Evolutionary conservation across 2,888 invertebrate genomes (phyloP), one percentile per base, ranked within the genome.

Genomic region (Troides helena): DNA sequence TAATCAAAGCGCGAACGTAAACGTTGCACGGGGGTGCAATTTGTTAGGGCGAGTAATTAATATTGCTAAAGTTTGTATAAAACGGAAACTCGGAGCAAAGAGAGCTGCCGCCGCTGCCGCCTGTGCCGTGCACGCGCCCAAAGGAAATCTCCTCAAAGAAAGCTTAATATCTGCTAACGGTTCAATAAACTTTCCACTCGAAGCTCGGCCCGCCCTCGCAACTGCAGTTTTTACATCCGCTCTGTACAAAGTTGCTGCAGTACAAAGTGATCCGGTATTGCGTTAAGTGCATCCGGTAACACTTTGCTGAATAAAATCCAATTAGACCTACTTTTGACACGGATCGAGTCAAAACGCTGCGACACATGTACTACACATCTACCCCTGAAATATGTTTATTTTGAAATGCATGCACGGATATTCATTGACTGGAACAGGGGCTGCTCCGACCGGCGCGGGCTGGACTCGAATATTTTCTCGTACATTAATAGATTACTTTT

Each of bases 151-250:
- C 50, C 68, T 68, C 63, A 68, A 68, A 68, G 68, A 68, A 68
- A 68, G 68, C 62, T 58, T 68, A 68, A 68, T 68, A 68, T 68
- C 68, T 63, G 57, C 58, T 57, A 68, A 68, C 62, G 62, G 62
- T 68, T 68, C 62, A 68, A 68, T 68, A 68, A 68, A 62, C 62
- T 62, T 58, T 18, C 23, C n/a, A 10, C 67, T 58, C 25, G 25
- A 39, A 62, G 67, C 43, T 23, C 65, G 58, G 43, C 62, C 17
- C 65, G 17, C 18, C 21, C 43, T 12, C 68, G 46, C 36, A 25
- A 23, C 64, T 60, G 8, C 39, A 64, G 23, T 64, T 63, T 68
- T 63, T 60, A 60, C 68, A 65, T 60, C 61, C 56, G 65, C 61
- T 62, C 62, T 62, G 36, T 56, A 56, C 7, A 62, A 61, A 39